Evolutionary conservation across 2,113 vertebrate species (phyloP), one percentile per base, ranked within the genome.

Genomic region (Madoqua kirkii): DNA sequence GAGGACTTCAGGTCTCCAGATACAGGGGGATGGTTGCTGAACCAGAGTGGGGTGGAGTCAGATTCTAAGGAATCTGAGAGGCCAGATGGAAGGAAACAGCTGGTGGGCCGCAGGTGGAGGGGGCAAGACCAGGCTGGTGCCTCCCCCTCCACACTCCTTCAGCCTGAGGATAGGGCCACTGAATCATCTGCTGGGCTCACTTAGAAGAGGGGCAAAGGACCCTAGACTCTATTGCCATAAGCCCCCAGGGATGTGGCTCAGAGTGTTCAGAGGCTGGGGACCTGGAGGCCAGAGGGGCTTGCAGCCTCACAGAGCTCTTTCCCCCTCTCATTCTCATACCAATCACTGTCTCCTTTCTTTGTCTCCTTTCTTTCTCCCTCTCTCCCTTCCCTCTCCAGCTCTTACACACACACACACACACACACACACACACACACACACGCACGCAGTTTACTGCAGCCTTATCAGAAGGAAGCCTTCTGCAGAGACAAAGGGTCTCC

Each of bases 401-500:
- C 19, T 19, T 14, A 14, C n/a, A 54, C 57, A 59, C 31, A 36
- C 29, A 31, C 21, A 25, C 54, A 33, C 52, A 33, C 36, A 36
- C 43, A 19, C 67, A 33, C 60, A 25, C 90, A 40, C 25, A 19
- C 71, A 4, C 36, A 33, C n/a, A 21, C 19, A 0, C 57, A 54
- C 0, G 1, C 6, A 88, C 0, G 1, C 5, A 52, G 79, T 78
- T 89, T 71, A 55, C 90, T 87, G 64, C 85, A 87, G 89, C 43
- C 83, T 97, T 91, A 57, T 89, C 92, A 48, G 83, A n/a, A 85
- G 82, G 67, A 89, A 81, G 94, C 76, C 76, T 93, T 45, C 55
- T 64, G 85, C 81, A 55, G 31, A 96, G 55, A 54, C 74, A 50
- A 50, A 82, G n/a, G 0, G 76, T 60, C 93, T 71, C 87, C 50